Base-by-base conservation (phyloP, 53 echinoderm and acorn worm species). In the Echinarachnius parma region DNA sequence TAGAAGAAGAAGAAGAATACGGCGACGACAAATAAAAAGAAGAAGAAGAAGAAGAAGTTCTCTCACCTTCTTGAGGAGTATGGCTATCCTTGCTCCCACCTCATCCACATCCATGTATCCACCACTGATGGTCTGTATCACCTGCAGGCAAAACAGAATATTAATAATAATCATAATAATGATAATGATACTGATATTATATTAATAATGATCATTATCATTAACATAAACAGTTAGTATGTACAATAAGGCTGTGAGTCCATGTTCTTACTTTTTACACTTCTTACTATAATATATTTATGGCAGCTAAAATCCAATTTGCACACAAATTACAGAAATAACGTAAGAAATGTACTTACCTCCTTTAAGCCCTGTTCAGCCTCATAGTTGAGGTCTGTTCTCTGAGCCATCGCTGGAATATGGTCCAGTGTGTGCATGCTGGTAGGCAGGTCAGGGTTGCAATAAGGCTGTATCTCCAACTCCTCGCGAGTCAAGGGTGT, bases 401-500 rank as follows among this genome's bases (percentile, higher is more conserved):
- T 60, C 50, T 39, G 47, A 1, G 67, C 81, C 86, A 95, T 90
- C 9, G 84, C 90, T 11, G 84, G 60, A 0, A 95, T 84, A 48
- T 95, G 90, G 46, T 95, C 95, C 77, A 95, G 28, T 9, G 90
- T 95, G 48, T 91, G 89, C 71, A 95, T 87, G 46, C 95, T 95
- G 31, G 90, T 49, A 0, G 83, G 83, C n/a, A 90, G 60, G 16
- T 76, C 75, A 3, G 83, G 72, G 23, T 77, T 46, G 62, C 94
- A 94, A 31, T 83, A 71, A 0, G 94, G 94, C 26, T 79, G 79
- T 28, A 85, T 49, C 28, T 55, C 13, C 24, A 72, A 29, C 19
- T 54, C 74, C 28, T 62, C 78, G 7, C 64, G 53, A 16, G 77
- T 72, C 1, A 88, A 82, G 9, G 58, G 35, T 9, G 79, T 16